phyloP scores from a whole-genome alignment of 92 coral and sea anemone genomes.

The Porites lobata region DNA sequence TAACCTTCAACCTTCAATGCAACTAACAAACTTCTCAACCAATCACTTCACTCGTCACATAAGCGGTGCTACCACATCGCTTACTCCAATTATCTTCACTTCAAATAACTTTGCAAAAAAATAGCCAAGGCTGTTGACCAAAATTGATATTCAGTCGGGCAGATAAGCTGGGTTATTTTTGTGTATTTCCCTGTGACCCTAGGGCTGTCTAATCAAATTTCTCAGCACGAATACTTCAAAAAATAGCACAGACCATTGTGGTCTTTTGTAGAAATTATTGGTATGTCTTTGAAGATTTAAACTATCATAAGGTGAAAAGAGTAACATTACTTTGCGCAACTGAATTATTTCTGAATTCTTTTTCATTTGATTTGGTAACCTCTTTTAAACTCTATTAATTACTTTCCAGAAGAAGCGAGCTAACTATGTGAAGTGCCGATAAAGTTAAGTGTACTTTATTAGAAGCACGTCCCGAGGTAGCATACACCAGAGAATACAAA shows the following conservation, averaged over 20 bases:
- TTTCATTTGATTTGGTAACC: not conserved
- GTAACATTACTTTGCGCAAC: not conserved
- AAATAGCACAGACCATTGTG: constrained; percentile 23
- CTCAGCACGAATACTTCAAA: constrained; percentile 27
- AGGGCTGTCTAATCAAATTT: constrained; percentile 31
- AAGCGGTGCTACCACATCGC: constrained; percentile 10
- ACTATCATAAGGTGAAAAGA: no score
- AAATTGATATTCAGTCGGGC: constrained; percentile 11
- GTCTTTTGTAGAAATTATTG: not conserved
- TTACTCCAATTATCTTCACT: constrained; percentile 23
- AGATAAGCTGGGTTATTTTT: constrained; percentile 1
- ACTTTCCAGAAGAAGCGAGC: no score
- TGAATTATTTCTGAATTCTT: not conserved
- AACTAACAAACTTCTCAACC: constrained; percentile 21
- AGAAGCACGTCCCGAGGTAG: not conserved
- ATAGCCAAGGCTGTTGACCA: not conserved
- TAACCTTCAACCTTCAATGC: constrained; percentile 30
- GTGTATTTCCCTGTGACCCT: not conserved
- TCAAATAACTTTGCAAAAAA: constrained; percentile 12
- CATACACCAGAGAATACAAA: constrained; percentile 7
- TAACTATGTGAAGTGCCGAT: no score
- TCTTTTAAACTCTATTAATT: no score
- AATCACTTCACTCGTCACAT: constrained; percentile 10
- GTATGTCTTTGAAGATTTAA: constrained; percentile 16
- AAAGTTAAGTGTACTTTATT: not conserved